A percentile compares a stretch with the other conserved stretches of the same genome.
Conservation (phyloP, 2,888 invertebrate species). For the Silvanus unidentatus region DNA sequence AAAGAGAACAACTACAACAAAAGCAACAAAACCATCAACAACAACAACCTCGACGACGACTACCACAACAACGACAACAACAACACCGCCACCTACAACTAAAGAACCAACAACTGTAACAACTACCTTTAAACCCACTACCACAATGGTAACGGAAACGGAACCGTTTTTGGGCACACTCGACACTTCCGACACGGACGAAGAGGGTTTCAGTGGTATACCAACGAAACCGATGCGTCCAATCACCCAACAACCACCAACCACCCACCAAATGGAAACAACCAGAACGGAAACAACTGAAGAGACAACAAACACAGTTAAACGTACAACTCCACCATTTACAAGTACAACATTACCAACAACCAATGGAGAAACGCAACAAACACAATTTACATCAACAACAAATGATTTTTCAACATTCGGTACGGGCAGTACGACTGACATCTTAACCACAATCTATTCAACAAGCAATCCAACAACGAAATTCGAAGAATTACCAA, state of each 20-base stretch:
- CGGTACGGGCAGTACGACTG: conserved; percentile 9
- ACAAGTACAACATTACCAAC: conserved; percentile 10
- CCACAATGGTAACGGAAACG: neutral
- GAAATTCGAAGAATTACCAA: no score
- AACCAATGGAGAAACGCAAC: conserved; percentile 10
- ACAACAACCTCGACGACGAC: conserved; percentile 1
- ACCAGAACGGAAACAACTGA: conserved; percentile 5
- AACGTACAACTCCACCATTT: conserved; percentile 1
- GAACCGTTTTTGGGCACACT: no score
- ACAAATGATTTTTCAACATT: conserved; percentile 7
- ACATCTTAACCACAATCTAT: neutral
- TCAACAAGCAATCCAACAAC: neutral
- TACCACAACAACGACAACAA: neutral
- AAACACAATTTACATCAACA: conserved; percentile 7
- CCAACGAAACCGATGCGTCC: conserved; percentile 17
- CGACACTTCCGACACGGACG: neutral
- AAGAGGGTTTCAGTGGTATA: conserved; percentile 6
- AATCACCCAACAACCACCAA: conserved; percentile 27
- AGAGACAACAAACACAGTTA: conserved; percentile 9
- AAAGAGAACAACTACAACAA: neutral
- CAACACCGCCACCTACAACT: neutral
- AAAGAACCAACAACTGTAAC: neutral
- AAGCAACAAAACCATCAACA: neutral
- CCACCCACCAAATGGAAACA: conserved; percentile 13
- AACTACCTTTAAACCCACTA: neutral